Base-by-base conservation (phyloP, 1,140 invertebrate genomes). In the Euwallacea similis region DNA sequence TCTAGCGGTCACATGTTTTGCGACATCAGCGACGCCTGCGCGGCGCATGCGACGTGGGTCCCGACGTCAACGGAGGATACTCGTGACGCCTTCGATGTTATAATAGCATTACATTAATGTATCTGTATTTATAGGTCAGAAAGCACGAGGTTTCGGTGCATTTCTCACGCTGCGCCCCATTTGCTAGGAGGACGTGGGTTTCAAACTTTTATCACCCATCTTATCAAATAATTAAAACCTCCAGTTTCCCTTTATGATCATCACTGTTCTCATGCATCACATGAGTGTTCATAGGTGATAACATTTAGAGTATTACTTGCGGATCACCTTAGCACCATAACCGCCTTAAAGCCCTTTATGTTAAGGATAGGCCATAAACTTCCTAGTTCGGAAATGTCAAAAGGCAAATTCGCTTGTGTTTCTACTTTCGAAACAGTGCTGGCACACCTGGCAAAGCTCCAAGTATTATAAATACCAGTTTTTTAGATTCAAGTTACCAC, bases 1-100 rank as follows among this genome's bases (percentile, higher is more conserved):
- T 47, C 61, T 55, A 71, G 63, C 62, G 41, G 62, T 71, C 69
- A 71, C 69, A 71, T 71, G 69, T 71, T 71, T 68, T 21, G n/a
- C 53, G 42, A 42, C 50, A 33, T 33, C 21, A n/a, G 47, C 7
- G 55, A 58, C 64, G 75, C 73, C n/a, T 46, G 50, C 69, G 74
- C 74, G 64, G 54, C 46, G 47, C 41, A 11, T 9, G 44, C 61
- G 61, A 21, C 21, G 21, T 33, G 21, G 21, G 21, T 33, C 44
- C 43, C 13, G 59, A 68, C 69, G 69, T 71, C 69, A 71, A 64
- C 55, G 42, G 9, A 42, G 58, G 55, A 60, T 62, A 6, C 69
- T 65, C 62, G 62, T 71, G 69, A 71, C 69, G 69, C 54, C 44
- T 65, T 43, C 41, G 62, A 71, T 71, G 61, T 66, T 65, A 71